Base-by-base conservation (phyloP, 2,797 vertebrate species). In the Rachycentron canadum region DNA sequence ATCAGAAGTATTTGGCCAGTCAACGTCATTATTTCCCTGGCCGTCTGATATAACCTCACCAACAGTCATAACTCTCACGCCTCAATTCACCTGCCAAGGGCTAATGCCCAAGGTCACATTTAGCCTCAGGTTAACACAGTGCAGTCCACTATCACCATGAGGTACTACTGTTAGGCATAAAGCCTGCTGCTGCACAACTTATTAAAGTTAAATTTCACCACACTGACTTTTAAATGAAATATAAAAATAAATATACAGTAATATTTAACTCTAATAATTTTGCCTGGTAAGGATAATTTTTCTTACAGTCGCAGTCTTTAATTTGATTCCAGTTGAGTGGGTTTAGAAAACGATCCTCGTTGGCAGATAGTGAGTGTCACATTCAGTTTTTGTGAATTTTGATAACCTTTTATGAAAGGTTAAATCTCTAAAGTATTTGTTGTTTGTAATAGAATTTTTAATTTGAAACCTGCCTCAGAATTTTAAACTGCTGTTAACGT, bases 21-120 rank as follows among this genome's bases (percentile, higher is more conserved):
- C 71, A 59, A 62, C 36, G 58, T 83, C 73, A 80, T 90, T 87
- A 87, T 86, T 84, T 87, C 73, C 60, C 67, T 25, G 67, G 73
- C 69, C 81, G 45, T 83, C 66, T 85, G 81, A 89, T 83, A 52
- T 21, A 49, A 59, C 70, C 52, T 78, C 41, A 73, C 36, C 67
- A 78, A 65, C 80, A 81, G 69, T 66, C 82, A 78, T 87, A 85
- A 90, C 70, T 86, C 80, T 62, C 61, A 71, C 60, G 80, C 73
- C 78, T 90, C 67, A 78, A 58, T 88, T 84, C 67, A 68, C 40
- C 83, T 76, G 86, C 86, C 82, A 82, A 81, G 72, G 82, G 83
- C 84, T 72, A 83, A 58, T 21, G 78, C 78, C 87, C 79, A 85
- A 86, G 75, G 90, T 89, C 85, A 89, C 60, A 73, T 76, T 67